Evolutionary conservation across 2,888 invertebrate genomes (phyloP).

Genomic region (Folsomia manolachei): DNA sequence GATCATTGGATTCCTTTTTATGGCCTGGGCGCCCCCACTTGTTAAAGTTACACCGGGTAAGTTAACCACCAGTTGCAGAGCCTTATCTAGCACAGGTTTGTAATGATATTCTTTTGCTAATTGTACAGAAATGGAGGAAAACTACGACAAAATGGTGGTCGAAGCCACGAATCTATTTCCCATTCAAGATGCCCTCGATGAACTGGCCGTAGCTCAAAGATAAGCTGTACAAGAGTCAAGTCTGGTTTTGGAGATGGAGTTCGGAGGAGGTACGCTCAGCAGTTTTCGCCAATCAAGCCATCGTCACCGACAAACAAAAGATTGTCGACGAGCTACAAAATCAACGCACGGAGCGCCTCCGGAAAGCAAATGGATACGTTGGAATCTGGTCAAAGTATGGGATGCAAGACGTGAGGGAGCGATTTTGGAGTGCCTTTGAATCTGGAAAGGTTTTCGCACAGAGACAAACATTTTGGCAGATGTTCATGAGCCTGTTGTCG

Average conservation of each 20-base stretch:
- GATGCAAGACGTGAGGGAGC: slow-evolving; percentile 1
- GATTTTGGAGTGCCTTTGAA: slow-evolving; percentile 14
- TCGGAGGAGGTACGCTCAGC: neutral
- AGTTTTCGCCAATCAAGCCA: neutral
- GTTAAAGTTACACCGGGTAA: neutral
- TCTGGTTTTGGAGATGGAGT: neutral
- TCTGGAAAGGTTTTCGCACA: slow-evolving; percentile 18
- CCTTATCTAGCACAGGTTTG: neutral
- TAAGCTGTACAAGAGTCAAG: neutral
- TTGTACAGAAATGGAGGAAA: neutral
- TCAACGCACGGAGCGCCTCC: neutral
- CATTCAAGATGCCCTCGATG: neutral
- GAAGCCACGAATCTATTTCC: neutral
- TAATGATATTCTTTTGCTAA: too few species aligned
- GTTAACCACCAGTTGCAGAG: neutral
- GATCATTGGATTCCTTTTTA: neutral
- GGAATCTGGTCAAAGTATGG: slow-evolving; percentile 23
- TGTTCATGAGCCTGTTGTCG: neutral
- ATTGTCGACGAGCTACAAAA: neutral
- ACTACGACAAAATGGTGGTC: neutral
- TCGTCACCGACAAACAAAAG: slow-evolving; percentile 6
- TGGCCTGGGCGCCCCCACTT: neutral
- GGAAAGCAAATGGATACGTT: slow-evolving; percentile 12
- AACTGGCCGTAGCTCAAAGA: neutral
- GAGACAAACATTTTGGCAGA: slow-evolving; percentile 19